Percentiles rank a stretch among this genome's conserved stretches.
phyloP scores from a whole-genome alignment of 37 sponge, comb jelly and placozoan species.

The Agelas oroides region DNA sequence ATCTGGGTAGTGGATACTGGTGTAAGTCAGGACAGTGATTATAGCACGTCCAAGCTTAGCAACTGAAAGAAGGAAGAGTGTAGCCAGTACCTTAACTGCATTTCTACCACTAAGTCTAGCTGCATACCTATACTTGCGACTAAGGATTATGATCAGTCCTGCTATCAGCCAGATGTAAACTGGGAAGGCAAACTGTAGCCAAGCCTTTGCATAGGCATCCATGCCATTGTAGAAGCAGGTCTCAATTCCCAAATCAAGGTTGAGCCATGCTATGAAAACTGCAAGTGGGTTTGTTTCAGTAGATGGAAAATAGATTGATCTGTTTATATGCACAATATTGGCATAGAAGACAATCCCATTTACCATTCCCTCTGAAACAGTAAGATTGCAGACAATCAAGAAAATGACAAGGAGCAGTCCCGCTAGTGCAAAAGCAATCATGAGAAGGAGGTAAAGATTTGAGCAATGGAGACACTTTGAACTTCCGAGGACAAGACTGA shows the following conservation, averaged over 20 bases:
- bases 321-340: slow-evolving; percentile 30
- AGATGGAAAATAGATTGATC: not conserved
- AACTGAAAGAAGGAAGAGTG: slow-evolving; percentile 45
- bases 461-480: slow-evolving; percentile 32
- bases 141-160: not conserved
- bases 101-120: slow-evolving; percentile 18
- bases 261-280: slow-evolving; percentile 40
- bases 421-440: slow-evolving; percentile 1
- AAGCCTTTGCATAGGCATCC: slow-evolving; percentile 45
- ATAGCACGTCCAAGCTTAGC: slow-evolving; percentile 8
- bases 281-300: not conserved
- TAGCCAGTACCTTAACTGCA: slow-evolving; percentile 53
- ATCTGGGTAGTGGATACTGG: not conserved
- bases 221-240: slow-evolving; percentile 65
- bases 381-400: slow-evolving; percentile 38
- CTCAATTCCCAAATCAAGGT: slow-evolving; percentile 28
- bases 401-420: slow-evolving; percentile 42
- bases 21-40: not conserved
- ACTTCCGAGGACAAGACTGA: slow-evolving; percentile 35
- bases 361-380: slow-evolving; percentile 42
- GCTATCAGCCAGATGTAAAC: slow-evolving; percentile 24
- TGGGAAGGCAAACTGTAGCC: slow-evolving; percentile 56
- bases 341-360: slow-evolving; percentile 58
- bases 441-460: slow-evolving; percentile 4
- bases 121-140: not conserved